Percentiles rank a stretch among this genome's conserved stretches.
Conservation (phyloP, 2,113 vertebrate species). For the Suricata suricatta region DNA sequence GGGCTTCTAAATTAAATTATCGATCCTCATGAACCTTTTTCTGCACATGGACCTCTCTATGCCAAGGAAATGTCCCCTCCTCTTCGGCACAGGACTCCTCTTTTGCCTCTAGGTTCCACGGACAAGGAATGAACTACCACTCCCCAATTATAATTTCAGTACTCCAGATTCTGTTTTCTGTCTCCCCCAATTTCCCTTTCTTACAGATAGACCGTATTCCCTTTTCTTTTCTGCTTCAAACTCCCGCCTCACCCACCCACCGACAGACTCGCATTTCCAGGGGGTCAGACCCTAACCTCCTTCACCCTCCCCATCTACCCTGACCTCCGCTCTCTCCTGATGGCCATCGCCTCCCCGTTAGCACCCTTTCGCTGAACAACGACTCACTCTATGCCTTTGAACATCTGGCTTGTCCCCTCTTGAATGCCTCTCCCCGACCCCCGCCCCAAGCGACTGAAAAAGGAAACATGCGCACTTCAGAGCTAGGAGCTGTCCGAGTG, state of each 20-base stretch:
- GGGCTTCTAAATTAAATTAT: conserved; percentile 31
- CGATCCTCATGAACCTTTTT: background rate
- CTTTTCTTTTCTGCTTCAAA: conserved; percentile 55
- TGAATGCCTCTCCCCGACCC: conserved; percentile 66
- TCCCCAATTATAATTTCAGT: conserved; percentile 17
- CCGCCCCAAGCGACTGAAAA: conserved; percentile 78
- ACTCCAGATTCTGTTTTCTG: background rate
- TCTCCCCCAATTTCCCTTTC: conserved; percentile 28
- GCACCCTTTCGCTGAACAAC: background rate
- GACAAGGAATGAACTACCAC: background rate
- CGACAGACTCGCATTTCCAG: conserved; percentile 35
- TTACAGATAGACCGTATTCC: background rate
- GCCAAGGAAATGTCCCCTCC: background rate
- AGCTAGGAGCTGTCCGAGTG: conserved; percentile 91
- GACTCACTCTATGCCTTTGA: conserved; percentile 51
- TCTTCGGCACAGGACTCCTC: conserved; percentile 25
- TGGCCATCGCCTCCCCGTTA: background rate
- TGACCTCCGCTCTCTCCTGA: background rate
- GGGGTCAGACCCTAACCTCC: conserved; percentile 42
- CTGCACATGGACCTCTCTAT: background rate
- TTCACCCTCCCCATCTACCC: conserved; percentile 41
- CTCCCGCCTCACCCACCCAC: conserved; percentile 59
- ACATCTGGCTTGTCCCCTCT: conserved; percentile 83
- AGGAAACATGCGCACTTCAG: conserved; percentile 88
- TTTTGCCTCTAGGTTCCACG: conserved; percentile 1